Evolutionary conservation across 2,113 vertebrate species (phyloP).

Genomic region (Sturnira hondurensis): DNA sequence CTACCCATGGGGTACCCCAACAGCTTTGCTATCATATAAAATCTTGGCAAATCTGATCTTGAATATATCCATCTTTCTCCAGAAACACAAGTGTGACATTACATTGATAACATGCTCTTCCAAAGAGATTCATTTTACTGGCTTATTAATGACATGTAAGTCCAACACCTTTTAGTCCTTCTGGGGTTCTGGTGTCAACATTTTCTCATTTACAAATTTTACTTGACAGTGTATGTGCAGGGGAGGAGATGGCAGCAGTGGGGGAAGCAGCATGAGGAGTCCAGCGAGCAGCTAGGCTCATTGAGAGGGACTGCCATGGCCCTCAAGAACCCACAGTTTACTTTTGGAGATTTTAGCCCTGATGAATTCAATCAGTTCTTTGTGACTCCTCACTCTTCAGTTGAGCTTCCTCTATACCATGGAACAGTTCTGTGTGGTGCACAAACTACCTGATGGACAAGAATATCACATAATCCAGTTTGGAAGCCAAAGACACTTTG

Average conservation of each 20-base stretch:
- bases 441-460: conserved; percentile 86
- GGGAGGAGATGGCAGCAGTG: not conserved
- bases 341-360: conserved; percentile 98
- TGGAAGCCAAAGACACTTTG: conserved; percentile 84
- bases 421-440: conserved; percentile 88
- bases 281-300: not conserved
- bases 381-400: conserved; percentile 96
- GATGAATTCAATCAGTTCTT: conserved; percentile 99
- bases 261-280: not conserved
- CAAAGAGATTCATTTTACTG: not conserved
- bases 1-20: not conserved
- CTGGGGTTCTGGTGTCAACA: not conserved
- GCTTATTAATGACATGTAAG: not conserved
- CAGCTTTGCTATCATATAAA: not conserved
- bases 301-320: not conserved
- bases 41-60: not conserved
- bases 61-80: not conserved
- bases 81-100: too few species aligned
- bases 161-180: not conserved
- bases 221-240: not conserved
- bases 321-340: conserved; percentile 85
- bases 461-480: conserved; percentile 95
- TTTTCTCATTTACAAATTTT: not conserved
- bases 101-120: not conserved
- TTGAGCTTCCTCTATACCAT: conserved; percentile 96